phyloP scores from a whole-genome alignment of 2,888 invertebrate genomes.

The Tineola bisselliella region DNA sequence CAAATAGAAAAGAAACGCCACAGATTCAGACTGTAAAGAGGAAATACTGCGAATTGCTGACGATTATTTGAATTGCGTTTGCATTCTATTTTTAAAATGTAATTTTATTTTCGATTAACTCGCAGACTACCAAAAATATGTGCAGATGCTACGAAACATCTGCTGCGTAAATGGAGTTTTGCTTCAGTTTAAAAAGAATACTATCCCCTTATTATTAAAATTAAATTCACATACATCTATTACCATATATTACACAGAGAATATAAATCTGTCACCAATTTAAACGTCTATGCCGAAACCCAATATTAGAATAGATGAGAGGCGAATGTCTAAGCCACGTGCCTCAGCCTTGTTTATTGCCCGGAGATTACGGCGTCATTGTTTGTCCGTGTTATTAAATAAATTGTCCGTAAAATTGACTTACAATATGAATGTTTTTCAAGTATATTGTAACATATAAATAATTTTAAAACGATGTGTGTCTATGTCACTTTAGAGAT shows the following conservation, averaged over 20 bases:
- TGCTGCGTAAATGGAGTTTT: no score
- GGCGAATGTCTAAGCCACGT: neutral
- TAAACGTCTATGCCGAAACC: neutral
- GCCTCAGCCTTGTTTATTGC: conserved; percentile 2
- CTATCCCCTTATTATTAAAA: no score
- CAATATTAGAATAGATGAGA: neutral
- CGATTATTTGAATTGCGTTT: neutral
- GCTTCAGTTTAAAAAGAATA: no score
- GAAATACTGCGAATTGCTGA: neutral
- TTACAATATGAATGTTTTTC: no score
- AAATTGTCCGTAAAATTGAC: no score
- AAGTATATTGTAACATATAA: no score
- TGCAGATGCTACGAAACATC: no score
- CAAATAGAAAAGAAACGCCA: conserved; percentile 3
- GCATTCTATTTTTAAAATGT: neutral
- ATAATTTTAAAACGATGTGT: neutral
- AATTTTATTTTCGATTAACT: no score
- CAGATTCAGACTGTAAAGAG: neutral
- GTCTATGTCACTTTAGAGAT: no score
- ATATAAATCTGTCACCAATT: neutral
- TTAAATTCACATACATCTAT: no score
- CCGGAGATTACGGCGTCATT: neutral
- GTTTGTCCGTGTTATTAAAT: neutral
- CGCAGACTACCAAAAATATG: no score
- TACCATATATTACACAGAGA: no score